phyloP scores from a whole-genome alignment of 1,140 invertebrate species.

The Thaumetopoea pityocampa region DNA sequence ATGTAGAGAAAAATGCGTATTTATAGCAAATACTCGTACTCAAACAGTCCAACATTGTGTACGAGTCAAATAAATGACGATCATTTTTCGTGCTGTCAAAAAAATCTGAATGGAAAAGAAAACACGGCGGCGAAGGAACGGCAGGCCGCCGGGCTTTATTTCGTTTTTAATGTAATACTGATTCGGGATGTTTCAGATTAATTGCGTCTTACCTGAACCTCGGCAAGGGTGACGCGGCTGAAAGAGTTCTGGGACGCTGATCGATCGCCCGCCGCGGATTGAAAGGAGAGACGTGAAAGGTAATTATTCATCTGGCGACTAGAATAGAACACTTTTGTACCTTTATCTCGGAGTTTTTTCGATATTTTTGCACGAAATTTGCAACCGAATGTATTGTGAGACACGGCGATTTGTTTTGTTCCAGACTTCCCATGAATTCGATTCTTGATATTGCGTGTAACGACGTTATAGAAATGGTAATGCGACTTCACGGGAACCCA shows the following conservation, averaged over 20 bases:
- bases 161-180: conserved; percentile 74
- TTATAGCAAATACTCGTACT: conserved; percentile 76
- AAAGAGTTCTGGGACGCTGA: conserved; percentile 72
- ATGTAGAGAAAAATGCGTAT: conserved; percentile 75
- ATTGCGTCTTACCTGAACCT: conserved; percentile 68
- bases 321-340: conserved; percentile 75
- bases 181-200: conserved; percentile 74
- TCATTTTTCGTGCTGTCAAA: conserved; percentile 76
- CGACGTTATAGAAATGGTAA: conserved; percentile 24
- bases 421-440: conserved; percentile 54
- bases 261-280: conserved; percentile 68
- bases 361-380: conserved; percentile 71
- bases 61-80: conserved; percentile 74
- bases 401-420: conserved; percentile 67
- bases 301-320: conserved; percentile 75
- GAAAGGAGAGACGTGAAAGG: conserved; percentile 73
- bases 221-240: conserved; percentile 62
- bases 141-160: conserved; percentile 64
- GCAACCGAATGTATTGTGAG: conserved; percentile 70
- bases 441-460: conserved; percentile 29
- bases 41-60: conserved; percentile 75
- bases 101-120: conserved; percentile 75
- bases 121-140: conserved; percentile 68
- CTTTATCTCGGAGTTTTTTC: conserved; percentile 71
- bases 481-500: conserved; percentile 13